Conservation (phyloP, 2,888 invertebrate species). For the Parnassius apollo region DNA sequence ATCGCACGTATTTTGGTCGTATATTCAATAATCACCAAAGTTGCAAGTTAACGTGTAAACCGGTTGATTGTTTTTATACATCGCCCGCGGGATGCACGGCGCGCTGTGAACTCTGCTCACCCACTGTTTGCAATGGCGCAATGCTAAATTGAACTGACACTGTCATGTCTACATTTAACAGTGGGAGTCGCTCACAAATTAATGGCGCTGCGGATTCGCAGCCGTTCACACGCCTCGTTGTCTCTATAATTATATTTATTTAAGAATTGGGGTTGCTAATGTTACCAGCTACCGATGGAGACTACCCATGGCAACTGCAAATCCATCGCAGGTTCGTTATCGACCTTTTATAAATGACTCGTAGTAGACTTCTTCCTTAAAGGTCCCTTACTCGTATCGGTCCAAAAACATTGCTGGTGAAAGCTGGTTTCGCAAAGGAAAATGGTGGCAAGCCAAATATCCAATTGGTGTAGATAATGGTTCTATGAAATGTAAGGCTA, state of each 20-base stretch:
- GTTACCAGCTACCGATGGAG: too few relatives aligned
- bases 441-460: too few relatives aligned
- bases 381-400: too few relatives aligned
- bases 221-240: neutral
- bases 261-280: too few relatives aligned
- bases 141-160: constrained; percentile 15
- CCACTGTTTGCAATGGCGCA: constrained; percentile 17
- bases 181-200: constrained; percentile 2
- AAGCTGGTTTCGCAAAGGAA: too few relatives aligned
- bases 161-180: constrained; percentile 1
- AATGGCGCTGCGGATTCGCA: neutral
- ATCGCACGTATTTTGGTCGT: constrained; percentile 8
- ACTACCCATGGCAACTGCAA: too few relatives aligned
- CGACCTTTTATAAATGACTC: too few relatives aligned
- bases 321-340: too few relatives aligned
- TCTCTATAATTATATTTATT: neutral
- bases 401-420: too few relatives aligned
- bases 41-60: constrained; percentile 14
- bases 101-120: constrained; percentile 12
- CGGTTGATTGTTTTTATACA: neutral
- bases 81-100: neutral
- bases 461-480: too few relatives aligned
- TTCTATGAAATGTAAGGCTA: too few relatives aligned
- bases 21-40: neutral
- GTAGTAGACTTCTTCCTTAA: too few relatives aligned